Conservation (phyloP, 64 coral and sea anemone genomes). For the Pocillopora damicornis region DNA sequence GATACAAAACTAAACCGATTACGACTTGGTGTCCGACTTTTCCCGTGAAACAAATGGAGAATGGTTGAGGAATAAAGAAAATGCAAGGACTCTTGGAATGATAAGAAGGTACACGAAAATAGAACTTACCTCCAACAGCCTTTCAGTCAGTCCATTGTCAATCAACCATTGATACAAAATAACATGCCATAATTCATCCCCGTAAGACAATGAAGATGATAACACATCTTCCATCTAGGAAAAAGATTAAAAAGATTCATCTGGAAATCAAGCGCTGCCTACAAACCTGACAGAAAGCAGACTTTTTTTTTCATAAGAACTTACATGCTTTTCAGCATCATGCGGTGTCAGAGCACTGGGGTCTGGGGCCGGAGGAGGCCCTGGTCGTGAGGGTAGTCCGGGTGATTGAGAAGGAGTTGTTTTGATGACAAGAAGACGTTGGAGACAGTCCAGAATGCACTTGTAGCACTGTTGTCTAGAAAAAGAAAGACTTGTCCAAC, state of each 20-base stretch:
- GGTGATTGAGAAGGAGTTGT: slow-evolving; percentile 77
- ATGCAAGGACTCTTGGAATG: no score
- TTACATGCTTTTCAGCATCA: slow-evolving; percentile 79
- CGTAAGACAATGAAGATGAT: slow-evolving; percentile 60
- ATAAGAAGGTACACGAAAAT: neutral
- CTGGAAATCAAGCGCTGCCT: neutral
- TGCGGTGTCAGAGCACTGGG: slow-evolving; percentile 69
- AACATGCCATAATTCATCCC: slow-evolving; percentile 89
- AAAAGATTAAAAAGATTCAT: neutral
- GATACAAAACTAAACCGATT: no score
- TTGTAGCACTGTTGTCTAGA: slow-evolving; percentile 90
- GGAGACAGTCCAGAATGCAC: slow-evolving; percentile 79
- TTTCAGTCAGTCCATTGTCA: slow-evolving; percentile 85
- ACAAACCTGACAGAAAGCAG: neutral
- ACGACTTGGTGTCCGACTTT: no score
- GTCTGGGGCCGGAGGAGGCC: slow-evolving; percentile 83
- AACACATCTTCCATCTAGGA: slow-evolving; percentile 83
- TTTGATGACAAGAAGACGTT: slow-evolving; percentile 56
- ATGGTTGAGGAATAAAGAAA: no score
- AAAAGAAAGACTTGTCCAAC: neutral
- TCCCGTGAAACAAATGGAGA: no score
- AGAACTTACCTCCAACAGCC: slow-evolving; percentile 69
- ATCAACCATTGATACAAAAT: slow-evolving; percentile 92
- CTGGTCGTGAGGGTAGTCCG: slow-evolving; percentile 69
- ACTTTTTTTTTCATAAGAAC: neutral